Conservation (phyloP, 2,888 invertebrate species). For the Drosophila anomelani region DNA sequence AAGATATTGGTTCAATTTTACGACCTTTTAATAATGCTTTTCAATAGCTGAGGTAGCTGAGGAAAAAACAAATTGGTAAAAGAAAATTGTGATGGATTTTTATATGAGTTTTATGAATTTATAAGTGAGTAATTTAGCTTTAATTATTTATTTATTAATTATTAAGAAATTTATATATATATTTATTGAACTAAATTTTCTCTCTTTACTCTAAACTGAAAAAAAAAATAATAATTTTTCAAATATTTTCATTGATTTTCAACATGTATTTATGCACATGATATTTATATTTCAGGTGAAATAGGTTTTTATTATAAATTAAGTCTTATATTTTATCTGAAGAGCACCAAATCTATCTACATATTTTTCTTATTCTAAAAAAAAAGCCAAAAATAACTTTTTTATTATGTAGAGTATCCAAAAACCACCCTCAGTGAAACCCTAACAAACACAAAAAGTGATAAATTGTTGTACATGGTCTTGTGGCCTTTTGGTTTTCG, state of each 20-base stretch:
- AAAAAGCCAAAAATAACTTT: not conserved
- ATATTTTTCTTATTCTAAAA: too few species aligned
- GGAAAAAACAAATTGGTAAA: not conserved
- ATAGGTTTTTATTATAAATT: too few species aligned
- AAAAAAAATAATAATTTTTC: not conserved
- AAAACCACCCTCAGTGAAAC: not conserved
- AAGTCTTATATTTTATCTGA: too few species aligned
- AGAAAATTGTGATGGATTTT: not conserved
- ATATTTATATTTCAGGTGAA: too few species aligned
- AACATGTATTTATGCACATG: too few species aligned
- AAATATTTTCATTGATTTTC: too few species aligned
- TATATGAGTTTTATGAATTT: not conserved
- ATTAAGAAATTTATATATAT: too few species aligned
- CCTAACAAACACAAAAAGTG: constrained; percentile 30
- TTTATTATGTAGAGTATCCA: constrained; percentile 5
- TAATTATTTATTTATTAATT: not conserved
- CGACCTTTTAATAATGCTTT: constrained; percentile 5
- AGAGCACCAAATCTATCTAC: too few species aligned
- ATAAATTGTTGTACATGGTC: constrained; percentile 68
- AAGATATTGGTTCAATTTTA: not conserved
- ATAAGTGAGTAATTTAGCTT: not conserved
- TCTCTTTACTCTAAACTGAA: not conserved
- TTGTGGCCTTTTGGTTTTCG: constrained; percentile 50
- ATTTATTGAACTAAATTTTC: too few species aligned
- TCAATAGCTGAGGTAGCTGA: not conserved